Percentiles rank a stretch among this genome's conserved stretches.
Evolutionary conservation across 1,140 invertebrate species (phyloP).

Genomic region (Apolygus lucorum): DNA sequence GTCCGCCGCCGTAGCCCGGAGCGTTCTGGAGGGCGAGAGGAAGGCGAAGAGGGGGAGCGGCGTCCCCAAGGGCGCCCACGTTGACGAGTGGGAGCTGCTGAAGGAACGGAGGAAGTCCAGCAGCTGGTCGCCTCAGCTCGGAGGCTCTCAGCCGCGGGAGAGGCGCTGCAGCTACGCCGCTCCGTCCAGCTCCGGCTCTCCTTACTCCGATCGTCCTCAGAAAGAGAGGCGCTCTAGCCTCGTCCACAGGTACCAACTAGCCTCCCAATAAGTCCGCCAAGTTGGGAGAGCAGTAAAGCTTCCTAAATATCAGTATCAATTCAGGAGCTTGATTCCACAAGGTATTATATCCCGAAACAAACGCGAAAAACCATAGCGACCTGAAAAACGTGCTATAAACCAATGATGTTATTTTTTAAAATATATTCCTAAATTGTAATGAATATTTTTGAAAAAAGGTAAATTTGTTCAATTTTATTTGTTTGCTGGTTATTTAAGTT

Average conservation of each 20-base stretch:
- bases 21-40: not conserved
- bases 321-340: too few species aligned
- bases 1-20: not conserved
- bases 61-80: not conserved
- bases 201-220: constrained; percentile 23
- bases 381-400: too few species aligned
- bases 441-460: too few species aligned
- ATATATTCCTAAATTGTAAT: too few species aligned
- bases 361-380: too few species aligned
- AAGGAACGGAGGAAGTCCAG: constrained; percentile 37
- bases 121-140: constrained; percentile 22
- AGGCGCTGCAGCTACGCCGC: constrained; percentile 35
- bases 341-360: too few species aligned
- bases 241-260: constrained; percentile 37
- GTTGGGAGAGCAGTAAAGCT: too few species aligned
- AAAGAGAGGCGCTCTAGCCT: constrained; percentile 36
- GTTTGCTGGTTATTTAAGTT: too few species aligned
- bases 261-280: too few species aligned
- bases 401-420: too few species aligned
- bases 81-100: constrained; percentile 24
- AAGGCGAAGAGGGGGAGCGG: not conserved
- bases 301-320: too few species aligned
- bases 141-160: constrained; percentile 19
- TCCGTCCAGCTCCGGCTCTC: constrained; percentile 26
- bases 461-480: too few species aligned